Percentiles rank a stretch among this genome's conserved stretches.
Conservation (phyloP, 2,113 vertebrate species). For the Tiliqua scincoides region DNA sequence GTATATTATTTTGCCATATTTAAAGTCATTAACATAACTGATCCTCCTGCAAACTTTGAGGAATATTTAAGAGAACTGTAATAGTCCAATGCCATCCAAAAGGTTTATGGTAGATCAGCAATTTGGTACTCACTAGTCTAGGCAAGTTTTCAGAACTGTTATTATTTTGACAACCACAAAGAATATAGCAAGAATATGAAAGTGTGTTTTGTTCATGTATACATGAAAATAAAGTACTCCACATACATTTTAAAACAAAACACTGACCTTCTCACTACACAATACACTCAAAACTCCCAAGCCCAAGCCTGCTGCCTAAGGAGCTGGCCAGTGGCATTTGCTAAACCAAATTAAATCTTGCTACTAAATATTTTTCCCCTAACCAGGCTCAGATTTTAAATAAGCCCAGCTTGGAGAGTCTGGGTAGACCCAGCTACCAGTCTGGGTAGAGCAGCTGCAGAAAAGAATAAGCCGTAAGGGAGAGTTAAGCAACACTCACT, state of each 20-base stretch:
- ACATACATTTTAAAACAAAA: neutral
- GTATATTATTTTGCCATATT: neutral
- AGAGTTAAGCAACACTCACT: neutral
- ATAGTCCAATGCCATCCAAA: neutral
- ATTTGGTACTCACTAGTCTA: neutral
- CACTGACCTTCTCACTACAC: neutral
- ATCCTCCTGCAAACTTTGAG: neutral
- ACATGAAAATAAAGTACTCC: neutral
- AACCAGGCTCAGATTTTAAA: neutral
- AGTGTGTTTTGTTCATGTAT: neutral
- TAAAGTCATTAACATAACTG: neutral
- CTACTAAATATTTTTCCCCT: no score
- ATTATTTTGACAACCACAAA: slow-evolving; percentile 5
- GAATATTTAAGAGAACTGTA: slow-evolving; percentile 3
- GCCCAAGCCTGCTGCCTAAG: neutral
- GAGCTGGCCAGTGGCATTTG: neutral
- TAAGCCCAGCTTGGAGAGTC: neutral
- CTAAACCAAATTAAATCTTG: neutral
- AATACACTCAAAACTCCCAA: neutral
- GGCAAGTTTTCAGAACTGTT: slow-evolving; percentile 6
- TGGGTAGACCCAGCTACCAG: no score
- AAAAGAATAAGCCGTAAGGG: neutral
- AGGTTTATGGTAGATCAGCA: neutral
- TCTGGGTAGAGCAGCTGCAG: neutral
- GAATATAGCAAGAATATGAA: neutral